Conservation (phyloP, 2,888 invertebrate species). For the Ophioninae sp. region DNA sequence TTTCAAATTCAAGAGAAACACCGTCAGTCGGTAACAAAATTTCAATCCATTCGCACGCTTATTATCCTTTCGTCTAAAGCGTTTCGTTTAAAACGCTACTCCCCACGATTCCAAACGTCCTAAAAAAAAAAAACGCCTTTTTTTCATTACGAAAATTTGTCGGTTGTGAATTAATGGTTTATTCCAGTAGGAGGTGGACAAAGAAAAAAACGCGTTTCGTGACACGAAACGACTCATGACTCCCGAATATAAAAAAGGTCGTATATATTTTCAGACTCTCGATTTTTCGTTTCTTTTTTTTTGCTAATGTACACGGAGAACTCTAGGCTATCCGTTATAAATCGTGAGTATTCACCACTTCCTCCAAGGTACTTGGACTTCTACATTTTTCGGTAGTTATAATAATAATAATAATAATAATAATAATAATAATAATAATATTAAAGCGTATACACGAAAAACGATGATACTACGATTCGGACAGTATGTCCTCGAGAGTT, state of each 20-base stretch:
- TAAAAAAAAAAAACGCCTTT: too few species aligned
- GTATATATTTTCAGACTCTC: slow-evolving; percentile 23
- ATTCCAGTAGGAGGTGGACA: too few species aligned
- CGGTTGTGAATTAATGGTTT: too few species aligned
- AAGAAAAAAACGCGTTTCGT: background rate
- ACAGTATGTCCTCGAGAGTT: slow-evolving; percentile 79
- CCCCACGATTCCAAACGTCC: too few species aligned
- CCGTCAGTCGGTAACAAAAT: too few species aligned
- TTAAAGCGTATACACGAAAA: background rate
- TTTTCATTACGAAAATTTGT: too few species aligned
- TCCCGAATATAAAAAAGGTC: slow-evolving; percentile 33
- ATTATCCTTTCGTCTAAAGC: too few species aligned
- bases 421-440: slow-evolving; percentile 22
- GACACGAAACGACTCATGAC: background rate
- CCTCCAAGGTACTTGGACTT: slow-evolving; percentile 53
- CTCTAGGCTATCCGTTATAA: background rate
- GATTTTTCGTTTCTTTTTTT: slow-evolving; percentile 16
- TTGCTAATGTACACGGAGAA: slow-evolving; percentile 36
- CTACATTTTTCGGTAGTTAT: slow-evolving; percentile 36
- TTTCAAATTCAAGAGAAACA: too few species aligned
- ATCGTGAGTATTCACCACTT: slow-evolving; percentile 33
- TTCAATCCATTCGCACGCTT: too few species aligned
- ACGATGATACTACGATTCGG: slow-evolving; percentile 75
- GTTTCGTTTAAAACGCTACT: too few species aligned
- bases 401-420: slow-evolving; percentile 32